Base-by-base conservation (phyloP, 2,113 vertebrate genomes). In the Peromyscus maniculatus region DNA sequence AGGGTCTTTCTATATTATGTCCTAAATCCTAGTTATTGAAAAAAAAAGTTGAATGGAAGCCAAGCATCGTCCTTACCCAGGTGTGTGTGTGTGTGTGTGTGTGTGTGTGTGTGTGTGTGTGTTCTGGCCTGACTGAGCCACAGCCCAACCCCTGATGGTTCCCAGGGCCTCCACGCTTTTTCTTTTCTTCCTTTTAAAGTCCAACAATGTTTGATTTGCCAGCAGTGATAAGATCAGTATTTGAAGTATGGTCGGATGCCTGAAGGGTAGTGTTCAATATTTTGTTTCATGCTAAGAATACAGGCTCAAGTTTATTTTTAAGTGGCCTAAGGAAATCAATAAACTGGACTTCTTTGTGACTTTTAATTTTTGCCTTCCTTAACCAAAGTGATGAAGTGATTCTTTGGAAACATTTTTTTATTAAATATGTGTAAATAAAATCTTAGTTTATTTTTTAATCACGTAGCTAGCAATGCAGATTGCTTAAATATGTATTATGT, bases 191-290 rank as follows among this genome's bases (percentile, higher is more conserved):
- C 90, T 94, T 96, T 98, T 91, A 96, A 95, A 97, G 95, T 89
- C 95, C 91, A 87, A 4, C 89, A 96, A 31, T 97, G 89, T 98
- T 96, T 97, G 91, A 72, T 66, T 96, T 94, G 77, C 59, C 92
- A 97, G 69, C 28, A 6, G 7, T 66, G 98, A 97, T 97, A 97
- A 97, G 96, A 97, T 97, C 96, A 96, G 97, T 87, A 94, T 96
- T 83, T 96, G 87, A 98, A 94, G 97, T 90, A 94, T 92, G 95
- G 80, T 83, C 57, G 67, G n/a, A 83, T 88, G 87, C 89, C 95
- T 78, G 22, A 93, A 93, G 89, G 97, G 78, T 75, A 97, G 72
- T 91, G 96, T 96, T 97, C 96, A 93, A 59, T 94, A 89, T 97
- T 97, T 97, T 96, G 96, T 96, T 97, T 97, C 78, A 59, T n/a